These are phyloP conservation scores for Istiophorus platypterus DNA, from an alignment of 2,113 vertebrate genomes.

Conservation along the genomic window DNA sequence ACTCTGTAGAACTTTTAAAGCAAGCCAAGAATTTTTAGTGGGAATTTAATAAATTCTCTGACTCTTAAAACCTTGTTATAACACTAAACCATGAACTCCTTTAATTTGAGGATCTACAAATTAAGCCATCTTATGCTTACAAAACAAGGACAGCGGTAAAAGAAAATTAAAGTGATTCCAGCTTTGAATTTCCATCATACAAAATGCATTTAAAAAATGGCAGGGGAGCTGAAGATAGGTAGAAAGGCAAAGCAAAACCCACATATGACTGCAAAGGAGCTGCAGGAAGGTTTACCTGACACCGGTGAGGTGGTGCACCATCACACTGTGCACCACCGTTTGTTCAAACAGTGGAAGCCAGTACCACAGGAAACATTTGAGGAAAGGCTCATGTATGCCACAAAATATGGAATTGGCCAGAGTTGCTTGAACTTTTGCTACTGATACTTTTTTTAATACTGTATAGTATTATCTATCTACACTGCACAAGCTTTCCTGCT, in stretches of 20 bases:
- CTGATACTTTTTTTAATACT: too few relatives aligned
- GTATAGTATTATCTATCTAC: too few relatives aligned
- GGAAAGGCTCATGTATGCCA: background rate
- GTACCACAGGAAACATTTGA: too few relatives aligned
- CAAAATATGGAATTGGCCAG: background rate
- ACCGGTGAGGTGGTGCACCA: background rate
- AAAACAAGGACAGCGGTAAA: background rate
- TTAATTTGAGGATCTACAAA: background rate
- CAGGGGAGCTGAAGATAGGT: too few relatives aligned
- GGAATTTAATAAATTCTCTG: background rate
- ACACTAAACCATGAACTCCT: too few relatives aligned
- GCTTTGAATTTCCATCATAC: background rate
- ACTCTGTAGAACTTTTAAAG: too few relatives aligned
- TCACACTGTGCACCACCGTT: background rate
- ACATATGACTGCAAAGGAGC: too few relatives aligned
- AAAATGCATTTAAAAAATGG: too few relatives aligned
- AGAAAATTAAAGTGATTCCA: background rate
- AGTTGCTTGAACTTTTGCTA: background rate
- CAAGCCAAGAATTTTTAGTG: too few relatives aligned
- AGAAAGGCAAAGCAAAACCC: background rate
- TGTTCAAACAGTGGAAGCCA: background rate
- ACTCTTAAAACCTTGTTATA: too few relatives aligned
- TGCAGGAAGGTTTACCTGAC: background rate
- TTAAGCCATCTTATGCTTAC: background rate
- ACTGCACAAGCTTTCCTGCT: constrained; percentile 12